Conservation (phyloP, 1,140 invertebrate genomes). For the Drosophila athabasca region DNA sequence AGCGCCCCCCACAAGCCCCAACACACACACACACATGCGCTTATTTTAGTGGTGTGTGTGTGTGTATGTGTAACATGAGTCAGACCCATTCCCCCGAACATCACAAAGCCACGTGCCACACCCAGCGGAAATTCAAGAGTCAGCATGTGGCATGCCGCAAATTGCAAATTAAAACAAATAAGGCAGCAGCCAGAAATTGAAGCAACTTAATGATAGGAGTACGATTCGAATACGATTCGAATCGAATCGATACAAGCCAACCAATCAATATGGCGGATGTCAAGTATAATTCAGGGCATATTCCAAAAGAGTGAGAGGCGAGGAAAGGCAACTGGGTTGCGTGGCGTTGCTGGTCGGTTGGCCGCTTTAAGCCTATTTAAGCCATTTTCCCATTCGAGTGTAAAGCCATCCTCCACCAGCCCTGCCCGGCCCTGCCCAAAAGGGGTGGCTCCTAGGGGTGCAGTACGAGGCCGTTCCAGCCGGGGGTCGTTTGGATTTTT, state of each 20-base stretch:
- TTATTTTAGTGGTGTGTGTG: neutral
- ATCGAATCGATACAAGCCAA: conserved; percentile 22
- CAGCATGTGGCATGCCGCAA: conserved; percentile 67
- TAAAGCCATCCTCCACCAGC: conserved; percentile 53
- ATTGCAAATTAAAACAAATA: conserved; percentile 71
- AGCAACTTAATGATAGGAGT: conserved; percentile 38
- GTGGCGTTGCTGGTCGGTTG: too few species aligned
- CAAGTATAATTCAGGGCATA: conserved; percentile 16
- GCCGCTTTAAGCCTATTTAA: conserved; percentile 60
- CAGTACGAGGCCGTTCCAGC: neutral
- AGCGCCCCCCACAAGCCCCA: conserved; percentile 1
- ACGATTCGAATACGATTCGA: conserved; percentile 59
- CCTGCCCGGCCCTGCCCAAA: neutral
- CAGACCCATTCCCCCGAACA: conserved; percentile 36
- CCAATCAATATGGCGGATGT: conserved; percentile 39
- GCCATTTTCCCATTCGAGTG: conserved; percentile 39
- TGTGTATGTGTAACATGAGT: conserved; percentile 56
- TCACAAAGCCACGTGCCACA: conserved; percentile 62
- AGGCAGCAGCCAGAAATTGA: conserved; percentile 29
- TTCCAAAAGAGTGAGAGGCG: neutral
- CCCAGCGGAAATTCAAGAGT: conserved; percentile 66
- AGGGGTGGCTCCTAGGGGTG: conserved; percentile 11
- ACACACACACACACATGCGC: too few species aligned
- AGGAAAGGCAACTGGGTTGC: neutral
- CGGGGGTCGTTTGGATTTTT: conserved; percentile 54